Percentiles rank a stretch among this genome's conserved stretches.
These are phyloP conservation scores for Ondatra zibethicus DNA, from an alignment of 2,113 vertebrate species.

Conservation along the genomic window DNA sequence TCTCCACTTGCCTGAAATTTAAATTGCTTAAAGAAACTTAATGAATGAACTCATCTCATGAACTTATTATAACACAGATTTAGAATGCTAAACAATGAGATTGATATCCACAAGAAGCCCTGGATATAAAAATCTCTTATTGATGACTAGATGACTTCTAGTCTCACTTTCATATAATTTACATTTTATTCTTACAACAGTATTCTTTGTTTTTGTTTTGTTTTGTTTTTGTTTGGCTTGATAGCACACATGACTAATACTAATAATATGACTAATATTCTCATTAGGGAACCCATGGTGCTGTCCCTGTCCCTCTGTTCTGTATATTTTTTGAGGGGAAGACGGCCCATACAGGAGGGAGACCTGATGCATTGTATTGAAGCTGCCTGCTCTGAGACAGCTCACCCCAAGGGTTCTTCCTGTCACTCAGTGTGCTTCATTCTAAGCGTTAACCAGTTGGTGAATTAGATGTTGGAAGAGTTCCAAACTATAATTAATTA, in stretches of 20 bases:
- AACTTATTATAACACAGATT: neutral
- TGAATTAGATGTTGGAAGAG: conserved; percentile 52
- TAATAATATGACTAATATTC: neutral
- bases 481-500: conserved; percentile 65
- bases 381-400: neutral
- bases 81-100: neutral
- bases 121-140: neutral
- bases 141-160: neutral
- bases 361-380: neutral
- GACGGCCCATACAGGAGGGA: neutral
- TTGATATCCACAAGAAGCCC: neutral
- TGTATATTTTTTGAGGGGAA: neutral
- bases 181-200: neutral
- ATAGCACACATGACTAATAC: neutral
- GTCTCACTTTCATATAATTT: neutral
- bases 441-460: neutral
- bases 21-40: neutral
- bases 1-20: neutral
- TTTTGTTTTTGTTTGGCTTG: neutral
- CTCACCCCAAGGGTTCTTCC: neutral
- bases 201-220: neutral
- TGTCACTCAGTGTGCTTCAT: neutral
- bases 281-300: neutral
- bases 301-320: neutral
- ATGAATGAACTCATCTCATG: neutral